Evolutionary conservation across 2,888 invertebrate species (phyloP).

Genomic region (Magallana nippona): DNA sequence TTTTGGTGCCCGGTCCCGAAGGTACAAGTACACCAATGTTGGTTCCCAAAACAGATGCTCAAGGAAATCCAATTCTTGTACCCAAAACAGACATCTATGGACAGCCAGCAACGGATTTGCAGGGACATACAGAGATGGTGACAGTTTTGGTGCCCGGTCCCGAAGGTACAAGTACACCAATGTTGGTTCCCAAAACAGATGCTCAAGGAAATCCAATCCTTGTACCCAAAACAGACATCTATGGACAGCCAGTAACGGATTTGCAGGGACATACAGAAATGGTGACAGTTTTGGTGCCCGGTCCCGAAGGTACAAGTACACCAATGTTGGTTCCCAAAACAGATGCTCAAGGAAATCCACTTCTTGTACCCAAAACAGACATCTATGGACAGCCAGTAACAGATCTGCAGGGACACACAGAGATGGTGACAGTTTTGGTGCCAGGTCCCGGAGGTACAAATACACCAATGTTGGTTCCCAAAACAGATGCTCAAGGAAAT

Average conservation of each 20-base stretch:
- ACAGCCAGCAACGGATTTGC: slow-evolving; percentile 10
- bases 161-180: slow-evolving; percentile 15
- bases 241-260: slow-evolving; percentile 42
- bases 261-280: slow-evolving; percentile 30
- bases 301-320: not conserved
- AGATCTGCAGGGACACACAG: not conserved
- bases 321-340: slow-evolving; percentile 53
- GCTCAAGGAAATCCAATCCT: slow-evolving; percentile 53
- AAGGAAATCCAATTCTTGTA: slow-evolving; percentile 46
- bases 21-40: slow-evolving; percentile 18
- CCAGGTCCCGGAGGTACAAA: slow-evolving; percentile 28
- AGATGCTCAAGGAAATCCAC: slow-evolving; percentile 44
- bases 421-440: not conserved
- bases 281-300: slow-evolving; percentile 42
- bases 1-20: slow-evolving; percentile 24
- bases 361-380: slow-evolving; percentile 48
- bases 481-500: slow-evolving; percentile 36
- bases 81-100: slow-evolving; percentile 36
- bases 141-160: not conserved
- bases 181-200: slow-evolving; percentile 55
- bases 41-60: not conserved
- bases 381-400: slow-evolving; percentile 39
- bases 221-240: slow-evolving; percentile 46
- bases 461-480: slow-evolving; percentile 53
- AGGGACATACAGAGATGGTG: not conserved